Percentiles rank a stretch among this genome's conserved stretches.
phyloP scores from a whole-genome alignment of 2,797 vertebrate genomes.

The Acanthopagrus latus region DNA sequence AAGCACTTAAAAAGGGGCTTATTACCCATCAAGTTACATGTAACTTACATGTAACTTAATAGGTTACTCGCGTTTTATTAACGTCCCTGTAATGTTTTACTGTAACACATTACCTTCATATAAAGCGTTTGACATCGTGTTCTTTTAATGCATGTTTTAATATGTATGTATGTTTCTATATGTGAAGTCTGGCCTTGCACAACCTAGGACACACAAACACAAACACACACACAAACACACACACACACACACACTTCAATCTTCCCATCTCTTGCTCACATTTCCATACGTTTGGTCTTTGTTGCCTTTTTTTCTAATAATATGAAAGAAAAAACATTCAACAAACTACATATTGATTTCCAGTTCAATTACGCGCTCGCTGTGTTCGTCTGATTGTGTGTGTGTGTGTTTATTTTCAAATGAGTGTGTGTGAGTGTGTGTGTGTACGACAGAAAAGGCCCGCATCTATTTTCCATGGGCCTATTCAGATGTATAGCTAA shows the following conservation, averaged over 20 bases:
- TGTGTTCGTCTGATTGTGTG: slow-evolving; percentile 25
- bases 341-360: slow-evolving; percentile 10
- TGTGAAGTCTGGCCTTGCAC: no score
- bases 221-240: neutral
- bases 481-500: slow-evolving; percentile 73
- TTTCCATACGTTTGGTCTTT: neutral
- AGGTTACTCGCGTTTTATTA: no score
- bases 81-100: no score
- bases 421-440: slow-evolving; percentile 17
- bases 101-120: no score
- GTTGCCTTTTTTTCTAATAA: neutral
- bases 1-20: no score
- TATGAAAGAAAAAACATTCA: neutral
- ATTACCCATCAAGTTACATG: no score
- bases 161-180: no score
- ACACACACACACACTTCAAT: neutral
- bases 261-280: neutral
- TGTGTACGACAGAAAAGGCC: slow-evolving; percentile 40
- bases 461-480: slow-evolving; percentile 57
- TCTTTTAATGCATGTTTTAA: no score
- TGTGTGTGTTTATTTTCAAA: slow-evolving; percentile 35
- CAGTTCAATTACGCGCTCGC: slow-evolving; percentile 5
- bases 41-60: no score
- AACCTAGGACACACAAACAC: neutral
- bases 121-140: no score